Conservation (phyloP, 2,113 vertebrate species). For the Tympanuchus pallidicinctus region DNA sequence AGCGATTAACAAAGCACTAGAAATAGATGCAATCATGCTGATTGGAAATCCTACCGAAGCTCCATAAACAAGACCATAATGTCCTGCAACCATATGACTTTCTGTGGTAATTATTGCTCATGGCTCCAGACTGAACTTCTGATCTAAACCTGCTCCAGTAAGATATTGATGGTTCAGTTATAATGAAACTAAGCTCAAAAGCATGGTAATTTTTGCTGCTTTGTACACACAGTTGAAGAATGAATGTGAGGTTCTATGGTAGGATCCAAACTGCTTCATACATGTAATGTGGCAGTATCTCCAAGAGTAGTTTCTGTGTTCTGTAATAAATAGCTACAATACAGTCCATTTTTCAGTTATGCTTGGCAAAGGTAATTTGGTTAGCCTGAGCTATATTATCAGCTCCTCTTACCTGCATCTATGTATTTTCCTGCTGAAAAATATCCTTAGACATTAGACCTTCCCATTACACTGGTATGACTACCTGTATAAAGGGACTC, state of each 20-base stretch:
- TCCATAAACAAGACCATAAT: slow-evolving; percentile 68
- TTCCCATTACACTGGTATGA: neutral
- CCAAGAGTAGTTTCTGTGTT: neutral
- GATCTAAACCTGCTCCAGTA: slow-evolving; percentile 2
- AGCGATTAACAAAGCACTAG: slow-evolving; percentile 73
- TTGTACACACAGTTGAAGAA: neutral
- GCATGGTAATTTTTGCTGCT: neutral
- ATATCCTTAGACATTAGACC: neutral
- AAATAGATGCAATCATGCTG: slow-evolving; percentile 75
- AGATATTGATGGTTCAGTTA: slow-evolving; percentile 17
- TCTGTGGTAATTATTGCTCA: slow-evolving; percentile 60
- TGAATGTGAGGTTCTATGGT: neutral
- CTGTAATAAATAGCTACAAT: neutral
- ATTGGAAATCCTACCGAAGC: slow-evolving; percentile 71
- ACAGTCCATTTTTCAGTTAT: neutral
- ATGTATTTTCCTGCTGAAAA: neutral
- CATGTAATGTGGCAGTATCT: neutral
- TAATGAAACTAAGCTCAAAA: slow-evolving; percentile 10
- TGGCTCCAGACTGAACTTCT: slow-evolving; percentile 58
- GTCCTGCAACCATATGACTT: slow-evolving; percentile 62
- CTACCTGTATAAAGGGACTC: neutral
- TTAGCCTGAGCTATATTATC: neutral
- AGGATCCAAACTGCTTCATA: neutral
- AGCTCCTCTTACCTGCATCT: neutral
- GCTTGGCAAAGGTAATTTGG: neutral